Conservation (phyloP, 2,888 invertebrate genomes). For the Dione juno region DNA sequence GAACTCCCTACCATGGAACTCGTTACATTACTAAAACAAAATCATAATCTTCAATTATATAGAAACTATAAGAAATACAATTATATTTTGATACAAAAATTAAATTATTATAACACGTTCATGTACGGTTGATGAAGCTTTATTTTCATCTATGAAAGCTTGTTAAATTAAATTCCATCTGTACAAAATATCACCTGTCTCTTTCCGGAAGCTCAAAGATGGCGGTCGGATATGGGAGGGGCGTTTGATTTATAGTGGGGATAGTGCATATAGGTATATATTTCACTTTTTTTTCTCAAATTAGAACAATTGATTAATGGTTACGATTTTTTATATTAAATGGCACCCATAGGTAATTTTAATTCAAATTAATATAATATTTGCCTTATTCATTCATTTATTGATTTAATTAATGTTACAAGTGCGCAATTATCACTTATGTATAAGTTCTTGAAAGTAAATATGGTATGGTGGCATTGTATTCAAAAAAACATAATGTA, state of each 20-base stretch:
- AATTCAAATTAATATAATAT: not conserved
- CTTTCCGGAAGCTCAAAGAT: slow-evolving; percentile 77
- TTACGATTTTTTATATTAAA: not conserved
- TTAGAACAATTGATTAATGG: slow-evolving; percentile 38
- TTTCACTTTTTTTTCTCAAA: slow-evolving; percentile 38
- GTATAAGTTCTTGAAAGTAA: no score
- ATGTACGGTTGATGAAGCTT: not conserved
- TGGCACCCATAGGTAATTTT: not conserved
- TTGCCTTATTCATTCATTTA: no score
- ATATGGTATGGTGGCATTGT: no score
- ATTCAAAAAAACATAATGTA: no score
- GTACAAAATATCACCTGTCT: slow-evolving; percentile 51
- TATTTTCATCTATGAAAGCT: slow-evolving; percentile 3
- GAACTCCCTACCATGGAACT: no score
- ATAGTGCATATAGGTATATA: slow-evolving; percentile 49
- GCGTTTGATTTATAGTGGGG: slow-evolving; percentile 77
- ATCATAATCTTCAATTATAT: no score
- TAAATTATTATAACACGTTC: not conserved
- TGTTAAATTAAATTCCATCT: slow-evolving; percentile 3
- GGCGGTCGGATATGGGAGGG: slow-evolving; percentile 80
- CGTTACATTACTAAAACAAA: no score
- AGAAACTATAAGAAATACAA: no score
- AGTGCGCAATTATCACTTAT: no score
- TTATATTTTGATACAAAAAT: not conserved
- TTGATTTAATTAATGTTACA: no score